Evolutionary conservation across 2,888 invertebrate species (phyloP), one percentile per base, ranked within the genome.

Genomic region (Panzeria rudis): DNA sequence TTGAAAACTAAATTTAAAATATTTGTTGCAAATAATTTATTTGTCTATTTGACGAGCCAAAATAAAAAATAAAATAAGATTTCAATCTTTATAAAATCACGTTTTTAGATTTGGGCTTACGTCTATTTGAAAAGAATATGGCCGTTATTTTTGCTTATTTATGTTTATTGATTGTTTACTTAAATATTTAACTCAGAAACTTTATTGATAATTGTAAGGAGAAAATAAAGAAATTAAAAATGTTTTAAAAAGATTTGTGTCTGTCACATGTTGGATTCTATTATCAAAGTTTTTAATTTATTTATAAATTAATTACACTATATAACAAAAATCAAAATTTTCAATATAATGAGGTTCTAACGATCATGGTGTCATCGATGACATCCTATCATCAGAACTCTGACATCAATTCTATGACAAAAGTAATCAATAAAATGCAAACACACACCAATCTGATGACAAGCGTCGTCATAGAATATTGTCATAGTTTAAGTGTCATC

Each of bases 11-110:
- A 29, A 29, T 29, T 5, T 29, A 2, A 29, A 41, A 13, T 3
- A 41, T 15, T 41, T 11, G 11, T 15, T 11, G 11, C 7, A 41
- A 41, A 41, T 15, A 15, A 41, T 25, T 83, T 79, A 29, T 75
- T 83, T 83, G 47, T 75, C 23, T 59, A 32, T 54, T 17, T 29
- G 9, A 71, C 62, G 62, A 62, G 35, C 52, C 62, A n/a, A 29
- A 29, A 29, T 5, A 29, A 75, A 64, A 23, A 17, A 32, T 7
- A 38, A n/a, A n/a, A n/a, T n/a, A n/a, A n/a, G 71, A 76, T 77
- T 59, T 41, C n/a, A 54, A 79, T 79, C 79, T 79, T 23, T 32
- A 32, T 0, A 15, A 71, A 47, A 56, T 77, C 83, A 83, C 68
- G 83, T 68, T 78, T 83, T 52, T 15, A 15, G 15, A 52, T 68